phyloP scores from a whole-genome alignment of 2,113 vertebrate species.

The Neoarius graeffei region DNA sequence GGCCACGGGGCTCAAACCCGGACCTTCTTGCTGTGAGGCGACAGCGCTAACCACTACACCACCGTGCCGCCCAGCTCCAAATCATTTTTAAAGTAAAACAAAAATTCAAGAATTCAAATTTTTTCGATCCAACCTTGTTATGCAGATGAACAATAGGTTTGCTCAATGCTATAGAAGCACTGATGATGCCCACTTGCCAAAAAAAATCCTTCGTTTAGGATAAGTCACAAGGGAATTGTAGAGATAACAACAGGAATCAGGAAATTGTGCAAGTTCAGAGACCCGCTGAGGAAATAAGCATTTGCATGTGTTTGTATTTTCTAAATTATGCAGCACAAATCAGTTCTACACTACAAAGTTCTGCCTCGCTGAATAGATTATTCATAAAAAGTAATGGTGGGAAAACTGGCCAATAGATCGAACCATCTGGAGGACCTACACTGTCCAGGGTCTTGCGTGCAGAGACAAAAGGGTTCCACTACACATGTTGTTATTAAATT shows the following conservation, averaged over 20 bases:
- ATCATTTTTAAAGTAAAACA: neutral
- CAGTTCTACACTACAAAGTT: conserved; percentile 16
- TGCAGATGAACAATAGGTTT: neutral
- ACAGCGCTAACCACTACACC: no score
- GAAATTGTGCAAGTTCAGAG: conserved; percentile 53
- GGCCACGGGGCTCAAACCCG: no score
- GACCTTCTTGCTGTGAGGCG: no score
- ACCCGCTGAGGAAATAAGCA: conserved; percentile 34
- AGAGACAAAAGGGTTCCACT: conserved; percentile 30
- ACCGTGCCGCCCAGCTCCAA: no score
- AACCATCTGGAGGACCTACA: conserved; percentile 8
- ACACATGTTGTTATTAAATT: conserved; percentile 35
- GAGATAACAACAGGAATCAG: conserved; percentile 55
- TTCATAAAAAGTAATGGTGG: conserved; percentile 30
- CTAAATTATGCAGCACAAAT: conserved; percentile 19
- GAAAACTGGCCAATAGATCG: conserved; percentile 34
- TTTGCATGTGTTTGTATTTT: conserved; percentile 45
- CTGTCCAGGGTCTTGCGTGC: conserved; percentile 5
- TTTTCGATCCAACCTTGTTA: neutral
- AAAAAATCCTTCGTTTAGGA: neutral
- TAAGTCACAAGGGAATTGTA: conserved; percentile 42
- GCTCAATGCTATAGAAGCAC: neutral
- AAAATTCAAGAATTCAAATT: no score
- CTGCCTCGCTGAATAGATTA: conserved; percentile 42
- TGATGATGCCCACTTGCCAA: neutral